Conservation (phyloP, 2,113 vertebrate species). For the human region DNA sequence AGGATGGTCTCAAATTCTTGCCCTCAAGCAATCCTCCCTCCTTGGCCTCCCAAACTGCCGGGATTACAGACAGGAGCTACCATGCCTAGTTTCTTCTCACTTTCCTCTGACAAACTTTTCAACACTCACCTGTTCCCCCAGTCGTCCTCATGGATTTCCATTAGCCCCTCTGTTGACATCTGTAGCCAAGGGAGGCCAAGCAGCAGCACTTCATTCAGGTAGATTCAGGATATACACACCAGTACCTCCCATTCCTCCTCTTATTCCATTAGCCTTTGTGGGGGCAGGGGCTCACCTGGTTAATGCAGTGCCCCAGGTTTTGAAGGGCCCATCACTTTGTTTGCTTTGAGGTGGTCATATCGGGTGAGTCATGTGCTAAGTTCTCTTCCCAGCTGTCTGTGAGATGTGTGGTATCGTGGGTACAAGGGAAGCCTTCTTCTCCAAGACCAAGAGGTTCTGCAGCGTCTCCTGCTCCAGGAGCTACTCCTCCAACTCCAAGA, state of each 20-base stretch:
- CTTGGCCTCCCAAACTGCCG: too few relatives aligned
- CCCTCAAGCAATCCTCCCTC: too few relatives aligned
- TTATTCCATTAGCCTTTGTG: background rate
- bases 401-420: conserved; percentile 95
- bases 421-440: conserved; percentile 90
- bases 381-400: conserved; percentile 88
- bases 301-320: background rate
- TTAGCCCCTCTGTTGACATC: background rate
- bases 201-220: background rate
- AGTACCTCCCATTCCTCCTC: too few relatives aligned
- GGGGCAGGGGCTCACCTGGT: background rate
- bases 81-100: background rate
- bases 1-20: too few relatives aligned
- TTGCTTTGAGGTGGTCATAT: background rate
- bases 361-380: background rate
- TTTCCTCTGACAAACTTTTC: background rate
- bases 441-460: conserved; percentile 97
- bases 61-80: too few relatives aligned
- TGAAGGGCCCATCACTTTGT: background rate
- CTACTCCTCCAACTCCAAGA: conserved; percentile 97
- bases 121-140: background rate
- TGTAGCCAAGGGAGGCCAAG: background rate
- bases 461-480: conserved; percentile 94
- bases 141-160: background rate
- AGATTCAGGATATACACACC: background rate